Evolutionary conservation across 2,113 vertebrate species (phyloP), one percentile per base, ranked within the genome.

Genomic region (Antigone vipio): DNA sequence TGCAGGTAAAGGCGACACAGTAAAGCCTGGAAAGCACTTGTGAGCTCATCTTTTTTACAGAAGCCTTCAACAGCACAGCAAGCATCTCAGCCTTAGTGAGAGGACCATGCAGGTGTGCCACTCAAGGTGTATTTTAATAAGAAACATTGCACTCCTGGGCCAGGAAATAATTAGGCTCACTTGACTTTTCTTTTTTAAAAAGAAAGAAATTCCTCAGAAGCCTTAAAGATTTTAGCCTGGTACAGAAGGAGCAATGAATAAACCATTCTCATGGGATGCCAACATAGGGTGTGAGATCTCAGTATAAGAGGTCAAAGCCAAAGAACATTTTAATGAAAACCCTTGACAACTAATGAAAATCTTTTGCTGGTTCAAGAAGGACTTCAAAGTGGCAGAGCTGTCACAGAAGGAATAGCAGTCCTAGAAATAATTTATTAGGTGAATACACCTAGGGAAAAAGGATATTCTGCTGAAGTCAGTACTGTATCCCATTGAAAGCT

Each of bases 331-430:
- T 80, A 81, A 94, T 64, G 49, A 96, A 96, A 88, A 76, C 10
- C 24, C 19, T 55, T 22, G 32, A 74, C 27, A 85, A 55, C 50
- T 78, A 67, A 56, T 26, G 64, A 88, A 94, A 45, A 74, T 38
- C 23, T 85, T 96, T 93, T n/a, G 38, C n/a, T 75, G 45, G 17
- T 78, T 92, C 83, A 94, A 95, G 93, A n/a, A 88, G 19, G 55
- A 93, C 52, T 95, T 93, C 47, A 82, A 92, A 97, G 42, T 32
- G 29, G 35, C 30, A 90, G 45, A 81, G 34, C 30, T 73, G 60
- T 75, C 77, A 93, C 42, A 71, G 84, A 92, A 68, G 87, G n/a
- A 93, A 83, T 3, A 85, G n/a, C 29, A 93, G 17, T 34, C 62
- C 53, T 27, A 40, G 47, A 74, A 66, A 75, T 24, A 49, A 53